Conservation (phyloP, 2,113 vertebrate genomes). For the Brachirus orientalis region DNA sequence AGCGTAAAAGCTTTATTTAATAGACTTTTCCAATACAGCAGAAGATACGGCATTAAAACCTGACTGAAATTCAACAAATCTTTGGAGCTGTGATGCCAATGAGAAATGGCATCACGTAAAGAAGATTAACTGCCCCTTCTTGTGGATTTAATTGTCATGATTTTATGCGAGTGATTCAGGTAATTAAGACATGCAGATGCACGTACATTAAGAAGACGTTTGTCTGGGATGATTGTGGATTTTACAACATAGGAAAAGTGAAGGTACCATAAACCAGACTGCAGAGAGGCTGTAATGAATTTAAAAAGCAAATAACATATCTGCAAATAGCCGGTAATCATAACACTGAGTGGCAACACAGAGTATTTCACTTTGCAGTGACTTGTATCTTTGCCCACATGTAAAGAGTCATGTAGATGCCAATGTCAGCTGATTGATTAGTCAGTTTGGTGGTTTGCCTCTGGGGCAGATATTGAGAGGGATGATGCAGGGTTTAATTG, state of each 20-base stretch:
- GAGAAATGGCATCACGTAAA: no score
- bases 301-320: neutral
- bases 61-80: no score
- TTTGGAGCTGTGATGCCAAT: no score
- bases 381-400: slow-evolving; percentile 6
- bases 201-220: neutral
- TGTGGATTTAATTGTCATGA: neutral
- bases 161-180: neutral
- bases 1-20: neutral
- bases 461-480: neutral
- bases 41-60: no score
- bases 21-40: no score
- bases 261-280: neutral
- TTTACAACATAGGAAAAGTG: neutral
- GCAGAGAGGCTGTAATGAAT: neutral
- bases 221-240: neutral
- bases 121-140: neutral
- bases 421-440: slow-evolving; percentile 16
- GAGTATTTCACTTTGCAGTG: neutral
- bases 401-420: neutral
- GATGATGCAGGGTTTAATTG: neutral
- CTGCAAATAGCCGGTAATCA: neutral
- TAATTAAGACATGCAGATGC: neutral
- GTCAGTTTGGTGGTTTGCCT: neutral
- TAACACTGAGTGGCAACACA: neutral